phyloP scores from a whole-genome alignment of 2,888 invertebrate genomes.

The Agelastica alni region DNA sequence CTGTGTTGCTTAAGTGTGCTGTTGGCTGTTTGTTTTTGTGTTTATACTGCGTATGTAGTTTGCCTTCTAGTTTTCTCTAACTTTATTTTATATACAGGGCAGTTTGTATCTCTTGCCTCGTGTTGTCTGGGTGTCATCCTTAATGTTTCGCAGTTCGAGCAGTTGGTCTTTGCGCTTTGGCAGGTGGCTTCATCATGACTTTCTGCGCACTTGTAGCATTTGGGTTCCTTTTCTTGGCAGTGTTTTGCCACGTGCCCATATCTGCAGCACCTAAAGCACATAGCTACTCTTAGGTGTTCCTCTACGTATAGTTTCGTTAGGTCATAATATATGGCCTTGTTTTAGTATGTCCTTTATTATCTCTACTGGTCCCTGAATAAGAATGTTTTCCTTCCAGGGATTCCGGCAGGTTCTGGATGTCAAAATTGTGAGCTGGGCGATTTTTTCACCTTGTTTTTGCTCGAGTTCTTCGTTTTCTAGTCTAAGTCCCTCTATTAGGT shows the following conservation, averaged over 20 bases:
- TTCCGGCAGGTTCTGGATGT: neutral
- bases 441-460: neutral
- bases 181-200: neutral
- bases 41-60: neutral
- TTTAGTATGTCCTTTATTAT: too few species aligned
- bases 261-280: neutral
- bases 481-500: neutral
- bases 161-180: neutral
- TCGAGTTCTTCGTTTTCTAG: neutral
- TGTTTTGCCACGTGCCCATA: neutral
- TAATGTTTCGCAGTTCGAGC: neutral
- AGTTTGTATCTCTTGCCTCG: neutral
- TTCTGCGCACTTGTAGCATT: neutral
- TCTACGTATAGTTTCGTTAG: too few species aligned
- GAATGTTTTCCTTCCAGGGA: neutral
- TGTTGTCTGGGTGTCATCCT: neutral
- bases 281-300: too few species aligned
- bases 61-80: neutral
- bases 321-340: too few species aligned
- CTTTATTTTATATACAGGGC: neutral
- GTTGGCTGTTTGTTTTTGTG: too few species aligned
- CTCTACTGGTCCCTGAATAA: neutral
- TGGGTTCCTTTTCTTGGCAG: neutral
- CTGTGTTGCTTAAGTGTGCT: too few species aligned
- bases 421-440: neutral